phyloP scores from a whole-genome alignment of 2,797 vertebrate genomes.

The Aphelocoma californica region DNA sequence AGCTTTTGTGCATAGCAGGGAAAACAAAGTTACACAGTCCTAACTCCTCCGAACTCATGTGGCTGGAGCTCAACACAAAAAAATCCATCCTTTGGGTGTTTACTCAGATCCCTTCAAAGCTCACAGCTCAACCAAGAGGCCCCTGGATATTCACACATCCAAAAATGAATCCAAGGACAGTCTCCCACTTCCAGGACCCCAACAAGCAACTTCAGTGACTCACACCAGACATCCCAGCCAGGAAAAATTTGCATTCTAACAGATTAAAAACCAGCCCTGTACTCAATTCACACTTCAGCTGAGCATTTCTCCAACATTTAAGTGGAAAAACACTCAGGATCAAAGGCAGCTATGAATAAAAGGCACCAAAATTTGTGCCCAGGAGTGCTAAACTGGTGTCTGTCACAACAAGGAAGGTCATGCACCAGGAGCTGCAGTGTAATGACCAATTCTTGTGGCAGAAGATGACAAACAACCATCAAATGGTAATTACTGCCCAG shows the following conservation, averaged over 20 bases:
- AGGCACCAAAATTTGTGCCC: not conserved
- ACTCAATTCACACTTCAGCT: not conserved
- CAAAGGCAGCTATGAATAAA: not conserved
- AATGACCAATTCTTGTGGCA: not conserved
- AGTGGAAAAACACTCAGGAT: not conserved
- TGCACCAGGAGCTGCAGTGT: not conserved
- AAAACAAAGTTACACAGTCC: not conserved
- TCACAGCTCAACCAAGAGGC: not conserved
- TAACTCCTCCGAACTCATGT: fast-evolving
- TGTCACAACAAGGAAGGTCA: not conserved
- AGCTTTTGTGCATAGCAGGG: not conserved
- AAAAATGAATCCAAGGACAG: not conserved
- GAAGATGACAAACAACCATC: not conserved
- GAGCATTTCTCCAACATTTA: not conserved
- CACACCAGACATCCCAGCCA: not conserved
- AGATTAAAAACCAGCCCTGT: not conserved
- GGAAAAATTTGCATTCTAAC: not conserved
- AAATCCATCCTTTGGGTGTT: too few species aligned
- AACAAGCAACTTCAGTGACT: fast-evolving
- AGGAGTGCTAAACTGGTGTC: not conserved
- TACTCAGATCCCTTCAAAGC: fast-evolving
- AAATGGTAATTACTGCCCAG: not conserved
- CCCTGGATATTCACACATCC: not conserved
- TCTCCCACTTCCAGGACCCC: not conserved
- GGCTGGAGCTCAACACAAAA: not conserved